A percentile compares a stretch with the other conserved stretches of the same genome.
These are phyloP conservation scores for Harpalus rufipes DNA, from an alignment of 2,888 invertebrate genomes.

Conservation along the genomic window DNA sequence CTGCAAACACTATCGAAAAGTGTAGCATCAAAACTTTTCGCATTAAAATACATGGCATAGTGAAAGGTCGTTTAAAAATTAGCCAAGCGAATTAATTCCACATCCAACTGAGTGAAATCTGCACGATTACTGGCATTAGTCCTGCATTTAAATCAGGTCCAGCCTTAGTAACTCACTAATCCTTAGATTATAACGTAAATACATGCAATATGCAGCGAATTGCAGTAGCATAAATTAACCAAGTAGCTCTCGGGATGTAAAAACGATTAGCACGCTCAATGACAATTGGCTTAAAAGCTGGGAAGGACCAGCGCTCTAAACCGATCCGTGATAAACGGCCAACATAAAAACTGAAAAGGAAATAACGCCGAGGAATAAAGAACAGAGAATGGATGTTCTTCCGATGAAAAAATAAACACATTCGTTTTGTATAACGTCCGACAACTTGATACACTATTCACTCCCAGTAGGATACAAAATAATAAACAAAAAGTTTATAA, in stretches of 20 bases:
- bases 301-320: neutral
- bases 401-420: constrained; percentile 63
- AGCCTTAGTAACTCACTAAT: constrained; percentile 38
- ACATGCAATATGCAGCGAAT: constrained; percentile 50
- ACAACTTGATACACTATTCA: neutral
- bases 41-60: constrained; percentile 1
- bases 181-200: constrained; percentile 51
- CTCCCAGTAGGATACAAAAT: too few species aligned
- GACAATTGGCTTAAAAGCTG: constrained; percentile 36
- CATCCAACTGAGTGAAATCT: constrained; percentile 29
- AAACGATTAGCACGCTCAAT: constrained; percentile 56
- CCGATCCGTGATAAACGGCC: constrained; percentile 56
- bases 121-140: constrained; percentile 37
- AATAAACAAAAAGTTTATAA: neutral
- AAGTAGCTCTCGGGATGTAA: constrained; percentile 13
- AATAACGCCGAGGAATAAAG: constrained; percentile 61
- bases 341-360: constrained; percentile 64
- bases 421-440: constrained; percentile 27
- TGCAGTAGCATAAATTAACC: constrained; percentile 48
- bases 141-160: constrained; percentile 23
- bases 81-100: constrained; percentile 37
- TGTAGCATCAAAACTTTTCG: neutral
- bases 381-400: constrained; percentile 55
- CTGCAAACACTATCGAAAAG: neutral
- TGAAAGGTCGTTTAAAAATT: constrained; percentile 8